phyloP scores from a whole-genome alignment of 2,888 invertebrate genomes.

The Himalopsyche tibetana region DNA sequence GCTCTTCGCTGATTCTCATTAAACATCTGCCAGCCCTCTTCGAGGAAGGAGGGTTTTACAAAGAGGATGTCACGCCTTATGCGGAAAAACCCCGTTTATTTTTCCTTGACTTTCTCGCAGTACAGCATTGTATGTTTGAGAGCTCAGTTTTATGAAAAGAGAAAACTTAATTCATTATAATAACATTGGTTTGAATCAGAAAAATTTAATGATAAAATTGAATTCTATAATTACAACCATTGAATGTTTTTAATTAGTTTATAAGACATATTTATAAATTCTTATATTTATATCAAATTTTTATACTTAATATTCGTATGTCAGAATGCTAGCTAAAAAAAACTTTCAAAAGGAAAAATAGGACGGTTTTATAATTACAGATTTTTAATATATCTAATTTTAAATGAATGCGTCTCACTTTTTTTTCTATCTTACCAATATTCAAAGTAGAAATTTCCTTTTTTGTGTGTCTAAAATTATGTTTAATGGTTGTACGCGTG shows the following conservation, averaged over 20 bases:
- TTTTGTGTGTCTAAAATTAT: too few relatives aligned
- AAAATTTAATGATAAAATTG: neutral
- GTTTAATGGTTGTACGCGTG: too few relatives aligned
- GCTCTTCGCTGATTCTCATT: conserved; percentile 45
- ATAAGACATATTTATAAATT: too few relatives aligned
- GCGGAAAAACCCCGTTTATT: neutral
- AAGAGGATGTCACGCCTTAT: conserved; percentile 22
- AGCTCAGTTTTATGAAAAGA: conserved; percentile 42
- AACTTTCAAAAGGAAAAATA: too few relatives aligned
- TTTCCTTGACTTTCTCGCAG: neutral
- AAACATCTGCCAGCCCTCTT: neutral
- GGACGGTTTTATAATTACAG: too few relatives aligned
- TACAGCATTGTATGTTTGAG: neutral
- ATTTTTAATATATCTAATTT: too few relatives aligned
- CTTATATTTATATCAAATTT: too few relatives aligned
- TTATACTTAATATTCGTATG: too few relatives aligned
- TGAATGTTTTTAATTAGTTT: neutral
- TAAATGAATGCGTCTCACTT: too few relatives aligned
- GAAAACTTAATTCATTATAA: conserved; percentile 36
- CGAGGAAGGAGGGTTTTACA: neutral
- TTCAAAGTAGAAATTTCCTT: too few relatives aligned
- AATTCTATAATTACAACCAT: neutral
- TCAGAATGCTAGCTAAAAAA: too few relatives aligned
- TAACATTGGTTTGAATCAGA: conserved; percentile 19
- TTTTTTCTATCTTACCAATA: too few relatives aligned